Evolutionary conservation across 2,888 invertebrate genomes (phyloP), one percentile per base, ranked within the genome.

Genomic region (Glyphotaelius pellucidus): DNA sequence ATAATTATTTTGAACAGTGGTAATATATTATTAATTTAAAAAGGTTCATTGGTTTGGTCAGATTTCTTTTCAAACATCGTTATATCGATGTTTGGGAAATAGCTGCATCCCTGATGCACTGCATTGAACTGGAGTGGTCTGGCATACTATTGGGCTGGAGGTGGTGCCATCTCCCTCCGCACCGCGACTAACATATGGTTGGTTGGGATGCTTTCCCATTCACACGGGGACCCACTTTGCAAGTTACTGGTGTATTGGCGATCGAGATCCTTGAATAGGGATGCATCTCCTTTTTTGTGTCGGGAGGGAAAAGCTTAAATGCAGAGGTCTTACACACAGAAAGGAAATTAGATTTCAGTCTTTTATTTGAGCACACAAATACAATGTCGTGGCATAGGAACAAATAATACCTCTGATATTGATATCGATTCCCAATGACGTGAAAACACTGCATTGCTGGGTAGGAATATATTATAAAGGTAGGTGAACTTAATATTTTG

Each of bases 251-350:
- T 84, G 90, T 85, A 91, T 85, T 52, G 90, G 79, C 89, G 47
- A 90, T 85, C 90, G 25, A 30, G 80, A 84, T 91, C 91, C 81
- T 89, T 91, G 83, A 47, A 91, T 91, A 88, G 91, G 86, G 91
- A 91, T 91, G 83, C 91, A 91, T 89, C 91, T 88, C 88, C 80
- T 87, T 91, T 88, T 89, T 89, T 80, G 80, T 31, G 88, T 31
- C 79, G 88, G 79, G 79, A 35, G 3, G 88, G 35, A 30, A 42
- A 42, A 25, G 86, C 9, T 38, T 81, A 81, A 2, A 81, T 9
- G 31, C 1, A 81, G 14, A 81, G 81, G 15, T 81, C 19, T 81
- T 67, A 67, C 67, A 25, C 25, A 25, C 9, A 25, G 67, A 67
- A 67, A 25, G 67, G n/a, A 67, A 25, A 67, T 25, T 67, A 67